Conservation (phyloP, 2,113 vertebrate species). For the Dicentrarchus labrax region DNA sequence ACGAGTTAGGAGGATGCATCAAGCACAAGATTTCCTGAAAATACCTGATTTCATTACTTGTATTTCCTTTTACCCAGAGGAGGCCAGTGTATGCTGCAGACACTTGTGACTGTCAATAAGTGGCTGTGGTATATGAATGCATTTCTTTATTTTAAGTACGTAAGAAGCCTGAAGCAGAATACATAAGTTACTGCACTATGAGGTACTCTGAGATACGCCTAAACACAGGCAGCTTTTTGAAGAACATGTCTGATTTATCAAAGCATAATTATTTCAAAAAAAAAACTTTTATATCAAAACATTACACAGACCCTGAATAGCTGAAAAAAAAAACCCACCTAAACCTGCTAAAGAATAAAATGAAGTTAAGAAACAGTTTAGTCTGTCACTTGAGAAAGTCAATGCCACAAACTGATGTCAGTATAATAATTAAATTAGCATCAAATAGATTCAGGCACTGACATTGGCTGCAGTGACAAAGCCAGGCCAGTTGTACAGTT, state of each 20-base stretch:
- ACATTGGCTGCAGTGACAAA: neutral
- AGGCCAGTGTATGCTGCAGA: neutral
- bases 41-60: neutral
- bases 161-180: slow-evolving; percentile 1
- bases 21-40: neutral
- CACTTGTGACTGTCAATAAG: neutral
- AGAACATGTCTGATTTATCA: neutral
- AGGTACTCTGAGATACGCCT: neutral
- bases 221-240: neutral
- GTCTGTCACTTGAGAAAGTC: neutral
- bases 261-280: neutral
- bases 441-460: neutral
- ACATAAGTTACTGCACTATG: neutral
- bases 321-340: too few relatives aligned
- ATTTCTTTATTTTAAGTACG: neutral
- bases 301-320: neutral
- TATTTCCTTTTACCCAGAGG: neutral
- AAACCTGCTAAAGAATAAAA: too few relatives aligned
- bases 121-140: neutral
- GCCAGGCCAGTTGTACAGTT: neutral
- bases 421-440: neutral
- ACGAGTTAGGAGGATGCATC: neutral
- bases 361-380: too few relatives aligned
- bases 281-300: neutral
- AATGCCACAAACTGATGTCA: neutral